phyloP scores from a whole-genome alignment of 1,140 invertebrate genomes.

The Drosophila asahinai region DNA sequence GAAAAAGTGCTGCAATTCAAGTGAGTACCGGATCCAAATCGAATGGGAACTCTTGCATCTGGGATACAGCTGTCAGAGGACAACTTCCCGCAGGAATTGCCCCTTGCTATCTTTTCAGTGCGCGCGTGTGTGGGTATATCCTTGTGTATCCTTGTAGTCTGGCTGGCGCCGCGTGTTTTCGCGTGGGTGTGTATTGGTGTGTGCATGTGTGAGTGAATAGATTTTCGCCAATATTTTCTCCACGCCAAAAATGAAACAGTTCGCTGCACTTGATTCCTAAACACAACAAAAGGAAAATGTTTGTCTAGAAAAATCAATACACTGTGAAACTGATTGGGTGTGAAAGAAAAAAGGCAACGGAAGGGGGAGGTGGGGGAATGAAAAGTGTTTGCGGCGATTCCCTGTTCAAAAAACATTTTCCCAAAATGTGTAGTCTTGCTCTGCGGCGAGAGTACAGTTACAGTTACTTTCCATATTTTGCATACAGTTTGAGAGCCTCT shows the following conservation, averaged over 20 bases:
- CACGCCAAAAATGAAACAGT: conserved; percentile 8
- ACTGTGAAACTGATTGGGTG: conserved; percentile 14
- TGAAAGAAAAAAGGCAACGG: background rate
- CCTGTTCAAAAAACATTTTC: conserved; percentile 1
- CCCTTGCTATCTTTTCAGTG: conserved; percentile 10
- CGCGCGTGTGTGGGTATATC: conserved; percentile 31
- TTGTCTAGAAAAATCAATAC: conserved; percentile 71
- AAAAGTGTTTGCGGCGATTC: background rate
- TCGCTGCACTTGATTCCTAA: conserved; percentile 5
- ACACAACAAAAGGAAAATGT: conserved; percentile 22
- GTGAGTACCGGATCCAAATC: conserved; percentile 54
- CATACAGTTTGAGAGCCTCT: conserved; percentile 58
- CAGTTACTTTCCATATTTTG: conserved; percentile 26
- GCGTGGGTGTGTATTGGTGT: conserved; percentile 51
- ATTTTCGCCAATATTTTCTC: conserved; percentile 34
- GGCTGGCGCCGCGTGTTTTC: conserved; percentile 77
- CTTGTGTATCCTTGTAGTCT: conserved; percentile 76
- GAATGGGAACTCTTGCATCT: background rate
- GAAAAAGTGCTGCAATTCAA: conserved; percentile 75
- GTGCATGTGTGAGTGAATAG: conserved; percentile 19
- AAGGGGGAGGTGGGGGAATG: background rate
- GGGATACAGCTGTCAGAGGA: background rate
- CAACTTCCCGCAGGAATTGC: background rate
- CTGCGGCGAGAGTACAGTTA: conserved; percentile 48
- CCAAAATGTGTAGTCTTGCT: background rate